Conservation (phyloP, 2,888 invertebrate species). For the Clanis bilineata region DNA sequence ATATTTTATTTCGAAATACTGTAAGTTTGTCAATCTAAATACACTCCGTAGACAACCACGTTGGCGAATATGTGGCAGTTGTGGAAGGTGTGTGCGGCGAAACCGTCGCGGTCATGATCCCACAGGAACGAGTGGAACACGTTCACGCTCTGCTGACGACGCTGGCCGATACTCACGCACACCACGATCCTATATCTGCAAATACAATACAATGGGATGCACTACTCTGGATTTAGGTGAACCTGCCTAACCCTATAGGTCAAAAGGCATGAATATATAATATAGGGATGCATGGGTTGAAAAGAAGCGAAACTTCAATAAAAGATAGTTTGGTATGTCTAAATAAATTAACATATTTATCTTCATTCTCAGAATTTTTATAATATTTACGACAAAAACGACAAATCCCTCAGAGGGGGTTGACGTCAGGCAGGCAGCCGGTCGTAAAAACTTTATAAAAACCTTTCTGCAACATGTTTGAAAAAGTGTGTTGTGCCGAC, state of each 20-base stretch:
- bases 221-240: no score
- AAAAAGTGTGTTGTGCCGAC: no score
- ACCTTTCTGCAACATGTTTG: no score
- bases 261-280: background rate
- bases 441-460: no score
- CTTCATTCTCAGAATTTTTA: no score
- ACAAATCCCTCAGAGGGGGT: no score
- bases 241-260: background rate
- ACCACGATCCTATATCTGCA: slow-evolving; percentile 86
- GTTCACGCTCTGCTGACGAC: slow-evolving; percentile 84
- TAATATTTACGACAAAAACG: no score
- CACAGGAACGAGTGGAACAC: slow-evolving; percentile 85
- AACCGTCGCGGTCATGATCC: slow-evolving; percentile 85
- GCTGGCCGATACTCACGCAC: slow-evolving; percentile 85
- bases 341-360: no score
- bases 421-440: no score
- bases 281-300: no score
- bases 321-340: no score
- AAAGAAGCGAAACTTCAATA: no score
- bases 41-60: slow-evolving; percentile 85
- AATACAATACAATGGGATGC: slow-evolving; percentile 32
- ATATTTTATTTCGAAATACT: slow-evolving; percentile 11
- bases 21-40: slow-evolving; percentile 82
- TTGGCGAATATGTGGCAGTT: slow-evolving; percentile 84
- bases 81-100: slow-evolving; percentile 82